Percentiles rank a stretch among this genome's conserved stretches.
Conservation (phyloP, 2,797 vertebrate genomes). For the Astyanax mexicanus region DNA sequence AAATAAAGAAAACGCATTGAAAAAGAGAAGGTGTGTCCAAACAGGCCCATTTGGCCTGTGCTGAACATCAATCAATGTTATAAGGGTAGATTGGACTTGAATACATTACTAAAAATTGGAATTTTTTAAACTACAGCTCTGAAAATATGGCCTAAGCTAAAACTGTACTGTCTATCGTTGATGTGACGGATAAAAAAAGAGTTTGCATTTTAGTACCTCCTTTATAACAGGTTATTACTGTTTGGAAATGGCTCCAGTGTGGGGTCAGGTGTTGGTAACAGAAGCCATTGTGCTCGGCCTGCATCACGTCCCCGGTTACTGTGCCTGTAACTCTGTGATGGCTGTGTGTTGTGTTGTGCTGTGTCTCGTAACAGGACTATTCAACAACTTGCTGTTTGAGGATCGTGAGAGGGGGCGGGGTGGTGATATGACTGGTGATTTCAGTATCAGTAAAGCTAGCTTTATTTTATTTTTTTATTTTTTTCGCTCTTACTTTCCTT, state of each 20-base stretch:
- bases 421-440: background rate
- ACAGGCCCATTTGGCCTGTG: no score
- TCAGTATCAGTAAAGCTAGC: background rate
- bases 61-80: constrained; percentile 13
- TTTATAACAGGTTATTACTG: background rate
- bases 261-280: constrained; percentile 60
- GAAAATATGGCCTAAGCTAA: constrained; percentile 1
- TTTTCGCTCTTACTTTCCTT: background rate
- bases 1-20: no score
- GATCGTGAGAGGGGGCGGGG: constrained; percentile 28
- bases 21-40: no score
- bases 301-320: constrained; percentile 75
- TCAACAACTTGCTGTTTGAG: constrained; percentile 77
- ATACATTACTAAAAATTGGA: constrained; percentile 16
- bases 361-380: constrained; percentile 75
- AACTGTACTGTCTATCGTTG: background rate
- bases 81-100: constrained; percentile 13
- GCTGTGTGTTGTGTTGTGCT: constrained; percentile 81
- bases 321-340: constrained; percentile 80
- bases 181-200: constrained; percentile 15
- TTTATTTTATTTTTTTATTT: background rate
- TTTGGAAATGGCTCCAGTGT: constrained; percentile 29
- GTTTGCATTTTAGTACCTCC: background rate
- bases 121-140: constrained; percentile 13
- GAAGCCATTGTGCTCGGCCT: constrained; percentile 62